These are phyloP conservation scores for Strix aluco DNA, from an alignment of 2,113 vertebrate genomes.

Conservation along the genomic window DNA sequence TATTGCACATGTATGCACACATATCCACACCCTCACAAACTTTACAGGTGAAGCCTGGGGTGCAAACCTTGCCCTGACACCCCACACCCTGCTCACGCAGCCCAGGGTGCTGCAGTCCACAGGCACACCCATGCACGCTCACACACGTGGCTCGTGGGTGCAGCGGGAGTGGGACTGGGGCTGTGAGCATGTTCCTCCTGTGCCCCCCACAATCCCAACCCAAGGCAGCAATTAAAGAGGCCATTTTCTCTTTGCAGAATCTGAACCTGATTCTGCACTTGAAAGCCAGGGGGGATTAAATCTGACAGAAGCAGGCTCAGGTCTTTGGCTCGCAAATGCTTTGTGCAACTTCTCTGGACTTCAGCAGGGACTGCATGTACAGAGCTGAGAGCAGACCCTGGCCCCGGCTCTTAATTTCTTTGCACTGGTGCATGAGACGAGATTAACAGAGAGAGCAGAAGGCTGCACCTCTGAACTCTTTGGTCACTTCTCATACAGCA, in stretches of 20 bases:
- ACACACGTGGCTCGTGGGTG: accelerated
- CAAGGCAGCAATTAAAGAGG: neutral
- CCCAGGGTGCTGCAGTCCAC: accelerated
- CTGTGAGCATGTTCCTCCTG: neutral
- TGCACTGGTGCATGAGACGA: neutral
- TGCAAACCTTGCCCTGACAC: neutral
- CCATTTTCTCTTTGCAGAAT: neutral
- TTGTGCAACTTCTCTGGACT: neutral
- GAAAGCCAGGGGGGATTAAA: neutral
- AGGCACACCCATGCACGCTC: accelerated
- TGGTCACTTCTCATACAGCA: neutral
- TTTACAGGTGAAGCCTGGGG: neutral
- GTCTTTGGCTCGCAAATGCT: neutral
- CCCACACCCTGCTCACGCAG: accelerated
- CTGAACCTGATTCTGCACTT: neutral
- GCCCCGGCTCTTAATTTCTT: neutral
- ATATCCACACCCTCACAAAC: too few species aligned
- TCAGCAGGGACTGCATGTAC: neutral
- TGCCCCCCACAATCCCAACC: accelerated
- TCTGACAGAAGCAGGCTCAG: neutral
- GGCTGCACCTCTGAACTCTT: neutral
- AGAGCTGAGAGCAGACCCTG: neutral
- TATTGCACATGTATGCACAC: accelerated
- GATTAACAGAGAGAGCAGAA: neutral
- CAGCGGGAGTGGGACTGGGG: neutral